Evolutionary conservation across 1,140 invertebrate species (phyloP).

Genomic region (Musca vetustissima): DNA sequence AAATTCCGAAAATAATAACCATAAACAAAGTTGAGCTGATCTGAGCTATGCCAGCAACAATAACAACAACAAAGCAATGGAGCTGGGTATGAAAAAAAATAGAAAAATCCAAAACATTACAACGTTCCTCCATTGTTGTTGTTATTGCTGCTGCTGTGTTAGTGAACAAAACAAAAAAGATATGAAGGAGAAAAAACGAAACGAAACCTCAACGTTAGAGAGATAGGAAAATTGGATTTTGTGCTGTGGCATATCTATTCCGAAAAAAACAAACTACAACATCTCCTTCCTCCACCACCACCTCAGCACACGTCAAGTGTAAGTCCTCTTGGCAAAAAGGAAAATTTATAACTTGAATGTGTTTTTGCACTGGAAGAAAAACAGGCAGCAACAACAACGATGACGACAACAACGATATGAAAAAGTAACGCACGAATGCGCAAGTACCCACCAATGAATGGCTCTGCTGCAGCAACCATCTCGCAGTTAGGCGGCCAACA

Average conservation of each 20-base stretch:
- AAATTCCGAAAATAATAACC: too few relatives aligned
- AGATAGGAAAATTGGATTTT: too few relatives aligned
- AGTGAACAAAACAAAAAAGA: too few relatives aligned
- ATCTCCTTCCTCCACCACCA: background rate
- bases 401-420: background rate
- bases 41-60: too few relatives aligned
- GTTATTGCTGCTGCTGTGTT: background rate
- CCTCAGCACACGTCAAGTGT: too few relatives aligned
- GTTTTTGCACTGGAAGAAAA: background rate
- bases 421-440: slow-evolving; percentile 10
- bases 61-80: background rate
- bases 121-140: background rate
- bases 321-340: too few relatives aligned
- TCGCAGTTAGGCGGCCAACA: too few relatives aligned
- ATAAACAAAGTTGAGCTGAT: too few relatives aligned
- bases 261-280: background rate
- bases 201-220: too few relatives aligned
- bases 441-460: background rate
- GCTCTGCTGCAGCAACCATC: background rate
- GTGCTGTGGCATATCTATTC: background rate
- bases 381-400: background rate
- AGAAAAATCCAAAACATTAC: background rate
- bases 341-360: too few relatives aligned
- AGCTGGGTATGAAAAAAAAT: background rate
- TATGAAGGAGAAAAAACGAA: background rate